Evolutionary conservation across 1,140 invertebrate species (phyloP), one percentile per base, ranked within the genome.

Genomic region (Piezodorus guildinii): DNA sequence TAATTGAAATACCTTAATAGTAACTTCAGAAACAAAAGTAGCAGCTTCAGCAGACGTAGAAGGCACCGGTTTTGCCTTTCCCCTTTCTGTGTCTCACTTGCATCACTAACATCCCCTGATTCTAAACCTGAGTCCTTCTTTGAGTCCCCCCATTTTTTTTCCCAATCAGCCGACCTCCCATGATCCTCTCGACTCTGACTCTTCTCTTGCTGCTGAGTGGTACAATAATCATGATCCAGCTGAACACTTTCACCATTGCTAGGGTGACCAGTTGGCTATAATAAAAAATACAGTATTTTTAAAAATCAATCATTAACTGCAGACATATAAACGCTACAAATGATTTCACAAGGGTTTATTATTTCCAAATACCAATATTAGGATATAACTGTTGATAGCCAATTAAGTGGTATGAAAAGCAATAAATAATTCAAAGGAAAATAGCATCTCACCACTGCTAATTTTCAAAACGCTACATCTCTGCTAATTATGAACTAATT

Each of bases 221-320:
- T 74, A 62, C 77, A 79, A 66, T 81, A 81, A 71, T 79, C 78
- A 67, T 81, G 78, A 68, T 80, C 79, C 60, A 77, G 63, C 56
- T 77, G 75, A 12, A 78, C 71, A 15, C 68, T 73, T 62, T 71
- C 73, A 45, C 46, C 67, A 60, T 19, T 60, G 10, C 34, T 39
- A 10, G 65, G 21, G 16, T 60, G 44, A 43, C 46, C 60, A 17
- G 56, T 60, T 15, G 60, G 39, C 63, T 65, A 34, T 5, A 52
- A 62, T 23, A 62, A 64, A 64, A 19, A 51, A 51, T 21, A 17
- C 3, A 17, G 14, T 5, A 51, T 21, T 17, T 5, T 51, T 51
- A 17, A 3, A 5, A 51, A 17, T 5, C 21, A 17, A n/a, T n/a
- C n/a, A n/a, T n/a, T n/a, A n/a, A n/a, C n/a, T n/a, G n/a, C n/a